These are phyloP conservation scores for Calameuta filiformis DNA, from an alignment of 2,888 invertebrate species.

Conservation along the genomic window DNA sequence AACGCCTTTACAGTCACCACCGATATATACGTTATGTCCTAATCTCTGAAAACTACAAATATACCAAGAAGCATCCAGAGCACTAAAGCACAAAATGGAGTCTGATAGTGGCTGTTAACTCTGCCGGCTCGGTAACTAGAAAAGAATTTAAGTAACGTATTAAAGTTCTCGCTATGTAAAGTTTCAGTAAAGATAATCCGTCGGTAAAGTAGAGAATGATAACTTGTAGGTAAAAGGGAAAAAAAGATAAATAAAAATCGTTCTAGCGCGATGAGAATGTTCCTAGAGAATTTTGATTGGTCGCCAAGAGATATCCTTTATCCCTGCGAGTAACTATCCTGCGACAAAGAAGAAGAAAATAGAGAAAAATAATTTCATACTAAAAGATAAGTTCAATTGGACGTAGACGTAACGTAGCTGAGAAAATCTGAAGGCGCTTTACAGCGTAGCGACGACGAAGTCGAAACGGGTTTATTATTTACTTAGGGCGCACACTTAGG, in stretches of 20 bases:
- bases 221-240: neutral
- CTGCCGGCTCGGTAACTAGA: neutral
- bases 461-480: constrained; percentile 15
- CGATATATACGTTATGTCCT: neutral
- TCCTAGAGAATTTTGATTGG: neutral
- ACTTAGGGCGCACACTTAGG: constrained; percentile 1
- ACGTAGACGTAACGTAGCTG: neutral
- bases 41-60: neutral
- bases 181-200: neutral
- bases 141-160: neutral
- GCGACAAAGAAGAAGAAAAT: no score
- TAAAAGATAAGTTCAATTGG: neutral
- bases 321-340: neutral
- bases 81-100: neutral
- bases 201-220: neutral
- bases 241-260: no score
- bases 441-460: neutral
- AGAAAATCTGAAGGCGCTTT: neutral
- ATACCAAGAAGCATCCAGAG: neutral
- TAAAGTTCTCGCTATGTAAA: neutral
- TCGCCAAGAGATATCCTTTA: neutral
- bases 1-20: neutral
- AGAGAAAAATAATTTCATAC: neutral
- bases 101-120: neutral
- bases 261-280: neutral